These are phyloP conservation scores for Tiliacea citrago DNA, from an alignment of 2,888 invertebrate genomes.

Conservation along the genomic window DNA sequence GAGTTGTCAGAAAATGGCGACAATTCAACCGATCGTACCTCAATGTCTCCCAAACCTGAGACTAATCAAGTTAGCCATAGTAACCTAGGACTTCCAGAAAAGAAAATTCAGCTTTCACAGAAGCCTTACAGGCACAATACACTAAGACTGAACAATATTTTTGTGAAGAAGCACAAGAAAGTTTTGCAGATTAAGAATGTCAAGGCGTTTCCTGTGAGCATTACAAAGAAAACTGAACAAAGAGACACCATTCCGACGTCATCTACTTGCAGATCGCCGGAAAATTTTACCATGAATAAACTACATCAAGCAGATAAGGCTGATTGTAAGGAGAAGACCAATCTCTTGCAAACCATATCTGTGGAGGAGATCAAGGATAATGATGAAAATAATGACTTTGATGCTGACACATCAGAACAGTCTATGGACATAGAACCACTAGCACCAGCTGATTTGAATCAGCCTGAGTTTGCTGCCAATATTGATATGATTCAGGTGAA, in stretches of 20 bases:
- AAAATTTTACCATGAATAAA: constrained; percentile 81
- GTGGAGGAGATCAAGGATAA: constrained; percentile 80
- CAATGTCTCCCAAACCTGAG: constrained; percentile 77
- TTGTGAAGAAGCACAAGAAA: constrained; percentile 87
- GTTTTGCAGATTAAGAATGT: constrained; percentile 86
- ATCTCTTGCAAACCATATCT: constrained; percentile 76
- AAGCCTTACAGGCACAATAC: constrained; percentile 76
- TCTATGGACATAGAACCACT: constrained; percentile 85
- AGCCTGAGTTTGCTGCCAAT: constrained; percentile 66
- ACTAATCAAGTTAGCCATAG: constrained; percentile 66
- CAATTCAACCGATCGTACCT: constrained; percentile 80
- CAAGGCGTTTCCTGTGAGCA: constrained; percentile 68
- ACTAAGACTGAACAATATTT: constrained; percentile 85
- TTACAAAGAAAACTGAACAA: constrained; percentile 62
- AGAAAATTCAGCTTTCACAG: constrained; percentile 69
- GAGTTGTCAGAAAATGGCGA: constrained; percentile 87
- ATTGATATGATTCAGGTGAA: constrained; percentile 80
- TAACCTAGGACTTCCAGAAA: constrained; percentile 68
- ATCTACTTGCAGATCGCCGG: constrained; percentile 76
- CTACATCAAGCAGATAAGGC: constrained; percentile 70
- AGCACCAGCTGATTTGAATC: constrained; percentile 72
- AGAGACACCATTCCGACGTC: constrained; percentile 77
- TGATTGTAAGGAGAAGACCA: constrained; percentile 70
- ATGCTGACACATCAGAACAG: constrained; percentile 83
- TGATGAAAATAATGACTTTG: constrained; percentile 78